phyloP scores from a whole-genome alignment of 1,140 invertebrate genomes.

The Gonioctena quinquepunctata region DNA sequence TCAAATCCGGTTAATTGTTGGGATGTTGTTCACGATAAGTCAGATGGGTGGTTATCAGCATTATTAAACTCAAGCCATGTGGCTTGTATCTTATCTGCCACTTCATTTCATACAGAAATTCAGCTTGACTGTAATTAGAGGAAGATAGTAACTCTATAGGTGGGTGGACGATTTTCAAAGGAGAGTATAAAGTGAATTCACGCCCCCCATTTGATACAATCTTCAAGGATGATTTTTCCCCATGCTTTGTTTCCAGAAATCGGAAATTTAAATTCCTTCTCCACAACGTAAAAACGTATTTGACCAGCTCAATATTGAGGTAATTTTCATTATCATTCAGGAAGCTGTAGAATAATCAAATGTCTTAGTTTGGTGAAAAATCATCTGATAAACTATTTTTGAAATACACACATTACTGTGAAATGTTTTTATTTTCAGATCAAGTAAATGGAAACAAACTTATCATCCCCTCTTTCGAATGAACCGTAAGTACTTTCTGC shows the following conservation, averaged over 20 bases:
- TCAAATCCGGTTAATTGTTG: background rate
- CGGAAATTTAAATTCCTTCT: too few species aligned
- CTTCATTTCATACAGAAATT: background rate
- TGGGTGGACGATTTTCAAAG: background rate
- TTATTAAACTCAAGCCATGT: background rate
- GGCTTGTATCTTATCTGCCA: background rate
- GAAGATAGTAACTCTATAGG: background rate
- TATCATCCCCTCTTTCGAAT: conserved; percentile 16
- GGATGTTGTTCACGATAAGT: background rate
- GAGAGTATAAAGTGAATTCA: background rate
- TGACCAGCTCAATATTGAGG: too few species aligned
- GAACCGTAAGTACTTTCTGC: background rate
- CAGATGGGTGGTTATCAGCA: background rate
- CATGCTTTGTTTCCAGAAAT: background rate
- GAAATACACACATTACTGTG: too few species aligned
- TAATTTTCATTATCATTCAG: too few species aligned
- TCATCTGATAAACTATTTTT: too few species aligned
- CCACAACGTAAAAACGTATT: too few species aligned
- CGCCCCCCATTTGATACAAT: too few species aligned
- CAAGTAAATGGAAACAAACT: conserved; percentile 19
- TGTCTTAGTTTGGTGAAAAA: too few species aligned
- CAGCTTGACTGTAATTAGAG: background rate
- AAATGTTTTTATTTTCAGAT: too few species aligned
- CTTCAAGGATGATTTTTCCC: too few species aligned
- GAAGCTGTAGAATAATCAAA: too few species aligned